Conservation (phyloP, 2,113 vertebrate species). For the Vulpes ferrilata region DNA sequence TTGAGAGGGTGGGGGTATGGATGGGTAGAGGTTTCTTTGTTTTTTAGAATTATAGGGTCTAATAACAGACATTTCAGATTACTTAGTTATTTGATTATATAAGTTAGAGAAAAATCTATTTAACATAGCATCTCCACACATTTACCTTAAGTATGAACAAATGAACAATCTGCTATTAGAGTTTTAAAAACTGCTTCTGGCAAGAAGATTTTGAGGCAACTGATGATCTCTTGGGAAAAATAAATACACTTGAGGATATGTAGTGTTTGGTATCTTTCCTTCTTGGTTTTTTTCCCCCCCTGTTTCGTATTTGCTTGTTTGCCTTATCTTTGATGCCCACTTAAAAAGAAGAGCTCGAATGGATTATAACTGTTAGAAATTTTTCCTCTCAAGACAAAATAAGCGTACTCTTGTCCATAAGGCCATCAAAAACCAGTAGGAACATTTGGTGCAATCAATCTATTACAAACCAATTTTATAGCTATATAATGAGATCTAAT, state of each 20-base stretch:
- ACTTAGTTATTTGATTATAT: constrained; percentile 58
- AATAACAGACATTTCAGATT: constrained; percentile 58
- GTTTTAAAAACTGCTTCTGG: constrained; percentile 81
- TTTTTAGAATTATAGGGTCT: constrained; percentile 63
- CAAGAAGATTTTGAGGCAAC: constrained; percentile 85
- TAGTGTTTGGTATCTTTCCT: constrained; percentile 63
- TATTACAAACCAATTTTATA: constrained; percentile 90
- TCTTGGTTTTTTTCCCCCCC: constrained; percentile 34
- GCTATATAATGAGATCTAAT: constrained; percentile 91
- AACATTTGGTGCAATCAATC: constrained; percentile 88
- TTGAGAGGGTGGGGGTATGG: neutral
- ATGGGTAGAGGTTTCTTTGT: neutral
- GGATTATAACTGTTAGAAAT: constrained; percentile 75
- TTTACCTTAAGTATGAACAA: constrained; percentile 77
- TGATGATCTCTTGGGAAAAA: constrained; percentile 74
- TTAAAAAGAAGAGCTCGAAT: constrained; percentile 75
- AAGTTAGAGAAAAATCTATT: constrained; percentile 69
- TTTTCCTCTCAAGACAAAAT: constrained; percentile 67
- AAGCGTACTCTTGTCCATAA: constrained; percentile 83
- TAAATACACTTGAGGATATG: constrained; percentile 73
- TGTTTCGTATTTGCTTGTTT: constrained; percentile 79
- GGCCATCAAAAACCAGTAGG: constrained; percentile 82
- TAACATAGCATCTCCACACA: constrained; percentile 60
- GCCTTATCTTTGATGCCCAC: constrained; percentile 53
- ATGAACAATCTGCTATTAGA: constrained; percentile 72